Base-by-base conservation (phyloP, 2,113 vertebrate genomes). In the Ursus arctos region DNA sequence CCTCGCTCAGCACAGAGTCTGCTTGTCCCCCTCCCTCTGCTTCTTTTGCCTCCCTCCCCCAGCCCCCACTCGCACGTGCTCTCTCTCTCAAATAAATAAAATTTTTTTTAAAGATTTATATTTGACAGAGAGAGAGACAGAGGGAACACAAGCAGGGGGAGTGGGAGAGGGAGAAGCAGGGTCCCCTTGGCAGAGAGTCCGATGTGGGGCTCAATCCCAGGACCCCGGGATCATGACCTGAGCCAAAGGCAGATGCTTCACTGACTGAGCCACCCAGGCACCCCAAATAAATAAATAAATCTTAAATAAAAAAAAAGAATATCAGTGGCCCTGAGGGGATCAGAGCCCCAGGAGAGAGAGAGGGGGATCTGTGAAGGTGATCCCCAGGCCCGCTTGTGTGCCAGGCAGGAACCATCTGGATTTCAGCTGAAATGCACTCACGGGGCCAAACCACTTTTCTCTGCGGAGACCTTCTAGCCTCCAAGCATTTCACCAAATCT, bases 401-500 rank as follows among this genome's bases (percentile, higher is more conserved):
- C 43, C 71, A 63, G 16, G 81, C 71, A 85, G 53, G 36, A 59
- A 74, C 18, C 67, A 53, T 6, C 7, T 18, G 4, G 47, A 24
- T 43, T 69, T 74, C 4, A 4, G 24, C 24, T 71, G 26, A 63
- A 69, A 53, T 6, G 16, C 0, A 16, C 43, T 43, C 2, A 0
- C 12, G 28, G 63, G 47, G n/a, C 13, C 74, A 28, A 89, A 51
- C 9, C 14, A 21, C 8, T 13, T 31, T 13, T 63, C 53, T 47
- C 10, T 11, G 19, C 13, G 22, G 51, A 85, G 6, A 49, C 24
- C 10, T 55, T 43, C 59, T 18, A 19, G 74, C 36, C 74, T 85
- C 71, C 13, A 36, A 31, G 47, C 53, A 59, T 31, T 21, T 59
- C 81, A 16, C 53, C 43, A 14, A 69, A n/a, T 51, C 51, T 71